Conservation (phyloP, 2,113 vertebrate species). For the Poeciliopsis prolifica region DNA sequence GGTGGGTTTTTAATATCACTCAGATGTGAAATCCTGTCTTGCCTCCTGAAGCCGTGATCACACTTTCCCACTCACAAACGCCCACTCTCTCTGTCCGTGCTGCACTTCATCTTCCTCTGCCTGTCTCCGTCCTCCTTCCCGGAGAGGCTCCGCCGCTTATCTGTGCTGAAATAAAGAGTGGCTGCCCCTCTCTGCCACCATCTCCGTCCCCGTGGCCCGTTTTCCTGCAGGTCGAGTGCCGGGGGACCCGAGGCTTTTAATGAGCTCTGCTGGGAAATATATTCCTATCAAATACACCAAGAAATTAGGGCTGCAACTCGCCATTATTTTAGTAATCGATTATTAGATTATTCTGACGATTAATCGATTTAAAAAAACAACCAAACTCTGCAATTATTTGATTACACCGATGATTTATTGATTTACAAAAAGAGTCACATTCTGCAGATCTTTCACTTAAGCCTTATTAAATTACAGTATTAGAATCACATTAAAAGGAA, state of each 20-base stretch:
- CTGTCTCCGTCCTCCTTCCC: conserved; percentile 40
- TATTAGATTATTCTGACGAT: too few relatives aligned
- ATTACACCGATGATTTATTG: too few relatives aligned
- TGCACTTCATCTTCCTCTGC: conserved; percentile 56
- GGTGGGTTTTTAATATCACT: conserved; percentile 39
- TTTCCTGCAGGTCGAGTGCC: conserved; percentile 59
- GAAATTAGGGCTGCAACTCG: neutral
- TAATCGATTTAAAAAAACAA: too few relatives aligned
- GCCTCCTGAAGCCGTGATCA: conserved; percentile 63
- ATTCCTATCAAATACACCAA: conserved; percentile 10
- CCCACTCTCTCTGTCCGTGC: conserved; percentile 62
- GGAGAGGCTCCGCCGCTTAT: conserved; percentile 25
- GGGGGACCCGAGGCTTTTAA: conserved; percentile 70
- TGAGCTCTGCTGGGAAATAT: conserved; percentile 76
- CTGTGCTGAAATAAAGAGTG: conserved; percentile 40
- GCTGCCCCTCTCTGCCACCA: conserved; percentile 9
- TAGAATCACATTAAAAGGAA: too few relatives aligned
- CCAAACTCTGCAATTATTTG: too few relatives aligned
- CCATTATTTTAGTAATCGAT: too few relatives aligned
- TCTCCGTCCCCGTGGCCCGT: conserved; percentile 41
- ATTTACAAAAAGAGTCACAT: too few relatives aligned
- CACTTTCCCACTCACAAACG: conserved; percentile 65
- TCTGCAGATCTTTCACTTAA: too few relatives aligned
- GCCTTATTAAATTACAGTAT: too few relatives aligned
- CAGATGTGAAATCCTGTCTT: conserved; percentile 52